Evolutionary conservation across 2,797 vertebrate species (phyloP), one percentile per base, ranked within the genome.

Genomic region (Ctenopoma kingsleyae): DNA sequence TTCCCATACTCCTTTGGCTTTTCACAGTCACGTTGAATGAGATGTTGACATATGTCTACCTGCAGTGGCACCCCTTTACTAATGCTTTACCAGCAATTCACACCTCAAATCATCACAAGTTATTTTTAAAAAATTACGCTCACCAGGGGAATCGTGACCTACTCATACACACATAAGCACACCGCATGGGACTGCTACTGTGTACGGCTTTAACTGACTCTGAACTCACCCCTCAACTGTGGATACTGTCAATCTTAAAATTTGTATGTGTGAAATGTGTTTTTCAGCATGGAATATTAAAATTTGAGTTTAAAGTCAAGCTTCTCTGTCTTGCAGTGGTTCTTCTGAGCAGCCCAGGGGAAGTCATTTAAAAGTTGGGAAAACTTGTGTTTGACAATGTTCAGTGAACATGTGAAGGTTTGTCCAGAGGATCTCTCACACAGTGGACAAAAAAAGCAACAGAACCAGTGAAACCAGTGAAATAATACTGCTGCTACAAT

Each of bases 341-440:
- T 73, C 25, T 51, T 57, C 19, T 44, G 44, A 17, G 47, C 54
- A 67, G 68, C 80, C 68, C 40, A 36, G 3, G 65, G 71, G 74
- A 76, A 63, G 68, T 71, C 20, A 78, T 72, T 82, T 85, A 63
- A 78, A 64, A 46, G 66, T 59, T 63, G 40, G 19, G 27, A 61
- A 53, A 65, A 53, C 22, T 15, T 48, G 17, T 56, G 52, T 53
- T 67, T 63, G 55, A 58, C 44, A 23, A 44, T 52, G 16, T 52
- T 65, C 48, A 66, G 15, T 23, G 32, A 60, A 54, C 4, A 46
- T 46, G n/a, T 27, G 50, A 64, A 51, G 38, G 25, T 74, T 51
- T 73, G 62, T 40, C 51, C 55, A 30, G 38, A 40, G 16, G 20
- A 57, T 71, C 19, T 72, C 22, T 46, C 61, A 52, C 35, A 50